Evolutionary conservation across 2,888 invertebrate species (phyloP).

Genomic region (Oxyscelio sp.): DNA sequence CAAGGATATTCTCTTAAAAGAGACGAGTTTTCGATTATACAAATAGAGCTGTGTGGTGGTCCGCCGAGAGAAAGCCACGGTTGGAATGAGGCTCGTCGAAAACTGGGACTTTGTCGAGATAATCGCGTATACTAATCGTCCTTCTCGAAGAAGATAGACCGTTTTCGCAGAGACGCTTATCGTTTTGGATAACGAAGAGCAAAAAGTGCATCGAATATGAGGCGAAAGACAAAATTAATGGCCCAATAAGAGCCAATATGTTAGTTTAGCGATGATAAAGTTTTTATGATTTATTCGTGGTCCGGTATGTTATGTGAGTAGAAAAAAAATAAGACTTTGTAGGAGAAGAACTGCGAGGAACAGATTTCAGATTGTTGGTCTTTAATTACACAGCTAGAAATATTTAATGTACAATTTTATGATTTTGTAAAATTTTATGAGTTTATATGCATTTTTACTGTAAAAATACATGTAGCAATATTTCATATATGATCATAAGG

Average conservation of each 20-base stretch:
- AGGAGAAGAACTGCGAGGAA: no score
- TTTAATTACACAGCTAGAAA: no score
- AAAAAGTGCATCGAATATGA: conserved; percentile 52
- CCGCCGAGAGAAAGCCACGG: conserved; percentile 55
- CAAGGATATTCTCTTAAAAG: conserved; percentile 88
- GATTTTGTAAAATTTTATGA: no score
- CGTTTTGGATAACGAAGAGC: conserved; percentile 50
- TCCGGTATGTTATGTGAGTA: not conserved
- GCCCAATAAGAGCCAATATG: conserved; percentile 39
- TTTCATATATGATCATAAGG: no score
- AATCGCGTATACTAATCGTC: conserved; percentile 68
- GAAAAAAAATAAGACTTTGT: not conserved
- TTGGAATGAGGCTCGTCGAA: conserved; percentile 32
- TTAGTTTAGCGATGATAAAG: not conserved
- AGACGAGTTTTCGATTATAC: conserved; percentile 81
- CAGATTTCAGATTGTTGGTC: no score
- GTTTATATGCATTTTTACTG: no score
- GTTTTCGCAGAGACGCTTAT: conserved; percentile 34
- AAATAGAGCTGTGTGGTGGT: conserved; percentile 86
- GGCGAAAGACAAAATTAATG: conserved; percentile 46
- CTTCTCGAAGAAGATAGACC: conserved; percentile 42
- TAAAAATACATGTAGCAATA: no score
- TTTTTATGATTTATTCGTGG: conserved; percentile 14
- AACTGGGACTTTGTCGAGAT: conserved; percentile 66
- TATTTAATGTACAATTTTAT: no score